Evolutionary conservation across 2,888 invertebrate genomes (phyloP), one percentile per base, ranked within the genome.

Genomic region (Smittia aterrima): DNA sequence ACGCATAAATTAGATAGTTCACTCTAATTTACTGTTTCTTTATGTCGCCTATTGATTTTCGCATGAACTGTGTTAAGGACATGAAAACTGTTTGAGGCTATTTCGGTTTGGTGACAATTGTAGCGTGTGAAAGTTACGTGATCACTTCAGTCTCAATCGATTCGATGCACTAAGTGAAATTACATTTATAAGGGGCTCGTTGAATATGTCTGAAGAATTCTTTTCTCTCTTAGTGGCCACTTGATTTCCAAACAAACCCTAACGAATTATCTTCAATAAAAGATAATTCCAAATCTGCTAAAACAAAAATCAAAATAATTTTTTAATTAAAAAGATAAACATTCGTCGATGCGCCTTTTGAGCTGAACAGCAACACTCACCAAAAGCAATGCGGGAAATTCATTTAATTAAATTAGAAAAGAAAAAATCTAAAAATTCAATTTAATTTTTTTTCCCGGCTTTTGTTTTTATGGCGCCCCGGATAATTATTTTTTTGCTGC

Each of bases 251-350:
- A n/a, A n/a, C n/a, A n/a, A n/a, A n/a, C n/a, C n/a, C n/a, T n/a
- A n/a, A n/a, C n/a, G n/a, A n/a, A n/a, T n/a, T n/a, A n/a, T n/a
- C n/a, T n/a, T n/a, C n/a, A n/a, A n/a, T n/a, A n/a, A n/a, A n/a
- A 9, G 32, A 32, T 6, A 32, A 32, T 32, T 9, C 4, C 32
- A 32, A 32, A 3, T 32, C 32, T 32, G n/a, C 32, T 32, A 3
- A 9, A 9, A 32, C 32, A 32, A 32, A 9, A 32, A 9, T 32
- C 32, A n/a, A n/a, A 47, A 47, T 11, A 47, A 9, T 58, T 70
- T 70, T 70, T 70, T 70, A 70, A 70, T 70, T 70, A 70, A 70
- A 68, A 70, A 54, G 70, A 70, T 70, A 70, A 70, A 70, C 70
- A 54, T 70, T 68, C n/a, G n/a, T 47, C 3, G 47, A n/a, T 18